Base-by-base conservation (phyloP, 2,888 invertebrate genomes). In the Brachyptera risi region DNA sequence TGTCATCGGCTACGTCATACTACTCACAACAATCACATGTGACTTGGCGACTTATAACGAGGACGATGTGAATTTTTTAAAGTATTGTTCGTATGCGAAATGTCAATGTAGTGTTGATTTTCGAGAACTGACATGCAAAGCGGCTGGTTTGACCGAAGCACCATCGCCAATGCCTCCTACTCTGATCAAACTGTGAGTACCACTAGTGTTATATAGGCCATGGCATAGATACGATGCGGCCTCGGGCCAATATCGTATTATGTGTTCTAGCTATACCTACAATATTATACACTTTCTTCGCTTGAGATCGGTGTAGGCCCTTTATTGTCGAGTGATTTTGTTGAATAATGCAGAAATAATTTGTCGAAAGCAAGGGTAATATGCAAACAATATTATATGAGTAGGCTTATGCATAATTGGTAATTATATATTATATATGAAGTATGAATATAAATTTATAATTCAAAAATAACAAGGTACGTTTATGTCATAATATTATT, bases 131-230 rank as follows among this genome's bases (percentile, higher is more conserved):
- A 63, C 67, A 59, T 72, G 72, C 67, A 66, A 68, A 58, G 69
- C 69, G 19, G 71, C 71, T 26, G 71, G 70, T 64, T 70, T 72
- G 63, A 69, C 68, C 15, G 63, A 62, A 44, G 68, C 72, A 57
- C 72, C 72, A 31, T 37, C 60, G 64, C 37, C 65, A 67, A 51
- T 72, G 61, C 72, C 72, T n/a, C 66, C 67, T 59, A 67, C 68
- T 56, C 66, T 72, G 60, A 67, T 67, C 63, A 72, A 72, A 70
- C 67, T 72, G 72, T 72, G 67, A 72, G 72, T 71, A 58, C 57
- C 26, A 27, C 35, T 11, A 54, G 35, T 31, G 27, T 54, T 54
- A 54, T 37, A 37, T 54, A 54, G 54, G 54, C 35, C 54, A 37
- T 37, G 23, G 54, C 54, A 47, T 21, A 47, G 47, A 47, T 47